Evolutionary conservation across 2,113 vertebrate genomes (phyloP).

Genomic region (Alaudala cheleensis): DNA sequence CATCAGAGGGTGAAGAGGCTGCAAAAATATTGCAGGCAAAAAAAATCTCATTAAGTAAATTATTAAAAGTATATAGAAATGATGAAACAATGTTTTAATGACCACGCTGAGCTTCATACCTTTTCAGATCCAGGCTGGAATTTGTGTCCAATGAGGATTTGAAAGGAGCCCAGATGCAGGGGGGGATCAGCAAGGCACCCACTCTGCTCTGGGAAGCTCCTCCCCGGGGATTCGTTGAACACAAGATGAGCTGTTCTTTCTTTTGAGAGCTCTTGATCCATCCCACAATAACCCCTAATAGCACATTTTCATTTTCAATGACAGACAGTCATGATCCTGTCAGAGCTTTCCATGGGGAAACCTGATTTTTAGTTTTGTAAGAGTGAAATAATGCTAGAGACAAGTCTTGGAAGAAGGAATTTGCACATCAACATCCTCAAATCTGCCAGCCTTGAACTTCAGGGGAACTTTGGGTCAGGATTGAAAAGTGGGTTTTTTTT

Average conservation of each 20-base stretch:
- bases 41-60: neutral
- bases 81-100: neutral
- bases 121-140: neutral
- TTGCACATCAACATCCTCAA: fast-evolving
- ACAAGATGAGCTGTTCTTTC: neutral
- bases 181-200: neutral
- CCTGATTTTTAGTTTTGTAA: neutral
- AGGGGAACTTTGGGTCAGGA: neutral
- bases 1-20: neutral
- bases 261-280: neutral
- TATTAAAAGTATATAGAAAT: neutral
- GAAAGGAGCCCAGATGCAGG: fast-evolving
- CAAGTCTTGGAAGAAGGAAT: neutral
- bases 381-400: neutral
- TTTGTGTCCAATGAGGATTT: neutral
- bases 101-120: neutral
- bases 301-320: neutral
- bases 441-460: neutral
- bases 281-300: neutral
- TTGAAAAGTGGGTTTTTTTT: neutral
- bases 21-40: neutral
- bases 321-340: neutral
- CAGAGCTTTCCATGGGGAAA: neutral
- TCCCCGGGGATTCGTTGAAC: neutral
- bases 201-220: neutral